Evolutionary conservation across 2,113 vertebrate species (phyloP), one percentile per base, ranked within the genome.

Genomic region (Myxocyprinus asiaticus): DNA sequence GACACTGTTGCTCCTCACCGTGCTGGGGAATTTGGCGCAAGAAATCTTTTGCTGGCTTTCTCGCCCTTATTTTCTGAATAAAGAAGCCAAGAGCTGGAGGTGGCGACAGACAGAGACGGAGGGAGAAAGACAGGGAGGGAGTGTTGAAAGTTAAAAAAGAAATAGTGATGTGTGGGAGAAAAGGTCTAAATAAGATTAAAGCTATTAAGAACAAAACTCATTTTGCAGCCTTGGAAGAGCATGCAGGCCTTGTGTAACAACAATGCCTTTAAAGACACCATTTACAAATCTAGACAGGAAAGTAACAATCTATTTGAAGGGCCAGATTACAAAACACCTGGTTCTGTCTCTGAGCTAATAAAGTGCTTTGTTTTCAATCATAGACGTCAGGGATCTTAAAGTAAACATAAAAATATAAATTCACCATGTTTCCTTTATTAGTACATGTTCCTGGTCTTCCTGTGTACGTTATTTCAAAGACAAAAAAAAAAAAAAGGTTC

Each of bases 181-280:
- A 45, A 59, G n/a, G 59, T 22, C 56, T 22, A 61, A 51, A 68
- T 69, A 67, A 68, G 65, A 70, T 44, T 58, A 81, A 67, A 64
- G 12, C 42, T 70, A 75, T 51, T 17, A 63, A 61, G 75, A 78
- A 48, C 42, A 51, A 56, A 67, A 55, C 22, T 61, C 12, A 67
- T 66, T 55, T 59, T 15, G 92, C 91, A 92, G 89, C 81, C 83
- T 79, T 87, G 92, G 90, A 86, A 76, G 92, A n/a, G n/a, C n/a
- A n/a, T n/a, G n/a, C n/a, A n/a, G n/a, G n/a, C n/a, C n/a, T n/a
- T n/a, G n/a, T n/a, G n/a, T n/a, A n/a, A n/a, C n/a, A n/a, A n/a
- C n/a, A n/a, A n/a, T n/a, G n/a, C n/a, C n/a, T n/a, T 33, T 33
- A 33, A 71, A 71, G 51, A 55, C 12, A 42, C 10, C 33, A 43